Base-by-base conservation (phyloP, 1,140 invertebrate species). In the Drosophila saltans region DNA sequence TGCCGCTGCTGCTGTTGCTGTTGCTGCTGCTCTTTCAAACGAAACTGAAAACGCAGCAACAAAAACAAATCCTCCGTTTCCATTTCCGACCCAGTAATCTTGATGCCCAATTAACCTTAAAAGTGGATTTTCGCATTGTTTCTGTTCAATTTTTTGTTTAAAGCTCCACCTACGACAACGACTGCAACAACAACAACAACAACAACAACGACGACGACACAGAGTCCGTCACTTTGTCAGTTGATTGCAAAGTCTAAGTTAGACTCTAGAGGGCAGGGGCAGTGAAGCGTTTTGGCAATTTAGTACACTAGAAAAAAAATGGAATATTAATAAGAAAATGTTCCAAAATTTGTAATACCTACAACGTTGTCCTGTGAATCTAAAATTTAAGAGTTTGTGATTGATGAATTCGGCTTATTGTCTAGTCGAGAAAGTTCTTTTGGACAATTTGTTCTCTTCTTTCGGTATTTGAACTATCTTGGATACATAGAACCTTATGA, bases 91-190 rank as follows among this genome's bases (percentile, higher is more conserved):
- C 91, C 80, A 92, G 81, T 92, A 91, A 92, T 92, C 91, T 92
- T 92, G 91, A 92, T 92, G 88, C 91, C 91, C 91, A 92, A 92
- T 92, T 91, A 92, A 92, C 91, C 91, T 92, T 92, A 92, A 91
- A 92, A 91, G 90, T 91, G 79, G 79, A 89, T 91, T 91, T 91
- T 88, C 80, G 80, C 79, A 86, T 86, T 88, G 76, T 88, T 80
- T 83, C 66, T 82, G 81, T 81, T 82, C 70, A 75, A 43, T 68
- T 66, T 56, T 52, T 60, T 45, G 72, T 74, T 7, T 55, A 52
- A 33, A 64, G 45, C 45, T 30, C 41, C 40, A 45, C 45, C 40
- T 59, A 59, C 39, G 45, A 65, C 76, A 60, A 78, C 63, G 75
- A 77, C 67, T 41, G 63, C 41, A 10, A 5, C 21, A 26, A 69